Evolutionary conservation across 2,113 vertebrate genomes (phyloP), one percentile per base, ranked within the genome.

Genomic region (Procavia capensis): DNA sequence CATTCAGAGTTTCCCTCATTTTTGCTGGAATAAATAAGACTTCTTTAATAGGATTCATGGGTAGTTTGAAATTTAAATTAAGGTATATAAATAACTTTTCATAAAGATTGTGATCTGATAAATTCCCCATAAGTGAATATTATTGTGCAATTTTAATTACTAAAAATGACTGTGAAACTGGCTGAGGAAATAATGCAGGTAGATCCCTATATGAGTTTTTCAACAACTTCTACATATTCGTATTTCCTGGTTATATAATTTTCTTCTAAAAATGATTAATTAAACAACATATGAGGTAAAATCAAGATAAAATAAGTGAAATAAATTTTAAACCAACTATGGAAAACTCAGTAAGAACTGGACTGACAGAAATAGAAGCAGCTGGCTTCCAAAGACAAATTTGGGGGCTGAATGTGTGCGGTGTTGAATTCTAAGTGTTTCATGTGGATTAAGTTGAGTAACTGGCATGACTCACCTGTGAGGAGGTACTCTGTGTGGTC

Each of bases 71-170:
- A 61, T 59, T 68, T 54, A 45, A 96, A 87, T 31, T 90, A 47
- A 78, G 50, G 75, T 93, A 34, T 90, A 10, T n/a, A 86, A 78
- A 76, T 96, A 24, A 68, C n/a, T 90, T 92, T 79, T 93, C 41
- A 81, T 5, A 63, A 29, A 78, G 43, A 72, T 2, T 82, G 6
- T 27, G 29, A 45, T 45, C 5, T 66, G 66, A 70, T 70, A 79
- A 83, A 45, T 47, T 7, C 10, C 14, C 9, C 94, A n/a, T 13
- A 61, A 25, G 50, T 39, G 27, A 3, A 31, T 76, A n/a, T 36
- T 70, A 29, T 36, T 75, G 10, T 61, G 9, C 24, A 5, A 31
- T 64, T 82, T 59, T 72, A 57, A 8, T 76, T 89, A 10, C 14
- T 90, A 72, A 89, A 84, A 85, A n/a, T 74, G 6, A 74, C 25